Evolutionary conservation across 2,113 vertebrate genomes (phyloP), one percentile per base, ranked within the genome.

Genomic region (Siniperca chuatsi): DNA sequence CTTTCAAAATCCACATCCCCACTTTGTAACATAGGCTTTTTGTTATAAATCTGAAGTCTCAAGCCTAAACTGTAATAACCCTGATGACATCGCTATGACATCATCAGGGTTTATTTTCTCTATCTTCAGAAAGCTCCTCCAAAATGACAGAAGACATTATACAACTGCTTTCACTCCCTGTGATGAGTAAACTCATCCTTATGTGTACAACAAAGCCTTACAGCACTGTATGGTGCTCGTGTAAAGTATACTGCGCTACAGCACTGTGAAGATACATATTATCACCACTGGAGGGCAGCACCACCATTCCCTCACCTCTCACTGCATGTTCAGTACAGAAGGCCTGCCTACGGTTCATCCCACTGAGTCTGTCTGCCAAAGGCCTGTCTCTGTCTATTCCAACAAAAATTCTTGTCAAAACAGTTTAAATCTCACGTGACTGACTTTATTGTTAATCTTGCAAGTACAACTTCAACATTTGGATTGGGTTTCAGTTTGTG

Each of bases 211-310:
- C 2, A 3, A 55, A 46, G 10, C 50, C 2, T 18, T 13, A 13
- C 52, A 15, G 4, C 5, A 2, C 42, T 62, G 25, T 8, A 10
- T 16, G 46, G 5, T 6, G 12, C 78, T 69, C 11, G 11, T 16
- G 16, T 16, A 4, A 4, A 10, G 15, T 1, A 6, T 1, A 0
- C 23, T 3, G 37, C 50, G 3, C 18, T 15, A 9, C 29, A 69
- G 3, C 60, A 1, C 29, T 13, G 37, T 73, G 66, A 29, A 54
- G 62, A 74, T 61, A 6, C 55, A 16, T 3, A 0, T 23, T 13
- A 16, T 62, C 0, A 10, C 86, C 93, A 89, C 87, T 60, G 12
- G 94, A 79, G 79, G 85, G 91, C 85, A 85, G 91, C 87, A 85
- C 37, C 44, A 29, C 2, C 85, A 50, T 89, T 83, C 58, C 65